Conservation (phyloP, 2,888 invertebrate species). For the Polydrusus pterygomalis region DNA sequence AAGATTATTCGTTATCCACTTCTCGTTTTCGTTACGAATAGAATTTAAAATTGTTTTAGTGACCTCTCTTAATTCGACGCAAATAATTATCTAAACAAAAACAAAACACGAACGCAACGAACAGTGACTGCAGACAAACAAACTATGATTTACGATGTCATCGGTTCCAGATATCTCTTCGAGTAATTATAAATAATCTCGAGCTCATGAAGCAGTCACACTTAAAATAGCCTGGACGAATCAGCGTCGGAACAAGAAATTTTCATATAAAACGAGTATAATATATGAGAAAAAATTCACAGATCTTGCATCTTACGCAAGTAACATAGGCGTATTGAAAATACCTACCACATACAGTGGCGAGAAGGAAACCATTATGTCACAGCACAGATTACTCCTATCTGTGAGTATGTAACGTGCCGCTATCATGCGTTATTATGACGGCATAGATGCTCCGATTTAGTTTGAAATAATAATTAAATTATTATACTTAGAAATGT, state of each 20-base stretch:
- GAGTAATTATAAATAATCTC: slow-evolving; percentile 29
- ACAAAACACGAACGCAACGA: slow-evolving; percentile 4
- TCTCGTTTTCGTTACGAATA: not conserved
- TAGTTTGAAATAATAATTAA: no score
- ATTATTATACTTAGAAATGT: no score
- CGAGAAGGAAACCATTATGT: no score
- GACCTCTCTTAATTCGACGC: slow-evolving; percentile 22
- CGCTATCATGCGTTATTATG: no score
- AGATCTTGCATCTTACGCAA: no score
- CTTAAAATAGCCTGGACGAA: slow-evolving; percentile 16
- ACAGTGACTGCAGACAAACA: slow-evolving; percentile 28
- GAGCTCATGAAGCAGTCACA: slow-evolving; percentile 13
- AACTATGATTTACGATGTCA: slow-evolving; percentile 36
- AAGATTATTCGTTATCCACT: not conserved
- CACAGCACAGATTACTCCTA: no score
- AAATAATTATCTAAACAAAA: slow-evolving; percentile 27
- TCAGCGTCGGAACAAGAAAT: slow-evolving; percentile 11
- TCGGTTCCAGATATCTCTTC: slow-evolving; percentile 33
- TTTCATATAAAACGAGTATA: not conserved
- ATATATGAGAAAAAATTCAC: no score
- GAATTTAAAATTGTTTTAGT: slow-evolving; percentile 5
- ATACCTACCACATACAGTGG: no score
- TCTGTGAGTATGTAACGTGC: no score
- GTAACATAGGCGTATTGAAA: no score
- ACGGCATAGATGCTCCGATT: no score